Base-by-base conservation (phyloP, 2,888 invertebrate species). In the Strigamia crassipes region DNA sequence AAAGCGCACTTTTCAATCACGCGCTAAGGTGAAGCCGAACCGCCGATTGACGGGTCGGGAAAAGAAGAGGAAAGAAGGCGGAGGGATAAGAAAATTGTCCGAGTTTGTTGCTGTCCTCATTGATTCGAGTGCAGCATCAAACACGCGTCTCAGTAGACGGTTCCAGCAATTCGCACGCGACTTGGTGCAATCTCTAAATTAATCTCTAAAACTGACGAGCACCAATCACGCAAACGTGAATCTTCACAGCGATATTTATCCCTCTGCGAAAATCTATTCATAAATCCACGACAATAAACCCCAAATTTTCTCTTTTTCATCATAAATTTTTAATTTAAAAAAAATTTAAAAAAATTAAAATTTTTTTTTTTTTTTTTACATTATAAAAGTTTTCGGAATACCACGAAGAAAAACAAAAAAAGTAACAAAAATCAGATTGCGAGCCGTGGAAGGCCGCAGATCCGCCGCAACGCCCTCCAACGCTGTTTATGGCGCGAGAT, bases 131-230 rank as follows among this genome's bases (percentile, higher is more conserved):
- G 46, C 46, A 46, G 46, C 46, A 46, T 46, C 46, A 46, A 46
- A 46, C n/a, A 46, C n/a, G 13, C 46, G 46, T 46, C 46, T 46
- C 46, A 46, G 46, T 46, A 46, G 46, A 46, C 46, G 46, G 46
- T 46, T 46, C 15, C 46, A 46, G 46, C 46, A 46, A 46, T 46
- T 46, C 46, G 13, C 46, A 46, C 46, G 46, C 46, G 38, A 46
- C 46, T 46, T 46, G 12, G 46, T 66, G 61, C 61, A 66, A 66
- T 66, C 21, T 23, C 61, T 12, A 66, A 66, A 66, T 66, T 66
- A 66, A 66, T 66, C 61, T n/a, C 61, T 66, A 66, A 66, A 66
- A 66, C 61, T 23, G 23, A 66, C 21, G 61, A 46, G 21, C 21
- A 66, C 61, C 18, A 12, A 21, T 23, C 61, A 66, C 61, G 61